Percentiles rank a stretch among this genome's conserved stretches.
These are phyloP conservation scores for Merodon equestris DNA, from an alignment of 2,888 invertebrate species.

Conservation along the genomic window DNA sequence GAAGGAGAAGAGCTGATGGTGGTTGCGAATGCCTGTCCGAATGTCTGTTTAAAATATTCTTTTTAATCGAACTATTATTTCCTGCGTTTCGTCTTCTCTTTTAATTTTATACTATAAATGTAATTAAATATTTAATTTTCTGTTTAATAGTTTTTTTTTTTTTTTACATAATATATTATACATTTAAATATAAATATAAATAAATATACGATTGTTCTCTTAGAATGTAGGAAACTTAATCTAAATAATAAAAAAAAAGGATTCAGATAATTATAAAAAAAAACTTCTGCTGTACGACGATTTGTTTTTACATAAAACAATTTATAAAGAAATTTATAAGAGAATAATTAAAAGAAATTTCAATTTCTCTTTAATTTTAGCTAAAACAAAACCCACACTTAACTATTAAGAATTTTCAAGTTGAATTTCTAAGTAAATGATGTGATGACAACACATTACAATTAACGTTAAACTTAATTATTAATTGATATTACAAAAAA, in stretches of 20 bases:
- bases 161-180: constrained; percentile 28
- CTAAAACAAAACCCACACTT: constrained; percentile 7
- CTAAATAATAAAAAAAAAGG: constrained; percentile 8
- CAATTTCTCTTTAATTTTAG: constrained; percentile 37
- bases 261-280: constrained; percentile 14
- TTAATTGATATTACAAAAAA: not conserved
- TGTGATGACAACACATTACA: constrained; percentile 34
- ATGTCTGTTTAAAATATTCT: constrained; percentile 35
- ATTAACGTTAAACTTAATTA: constrained; percentile 44
- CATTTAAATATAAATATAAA: constrained; percentile 4
- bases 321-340: not conserved
- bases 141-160: constrained; percentile 38
- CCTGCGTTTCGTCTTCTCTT: constrained; percentile 18
- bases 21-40: constrained; percentile 57
- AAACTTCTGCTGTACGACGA: constrained; percentile 36
- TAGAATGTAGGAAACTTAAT: constrained; percentile 47
- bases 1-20: constrained; percentile 59
- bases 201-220: constrained; percentile 54
- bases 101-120: constrained; percentile 3
- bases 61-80: constrained; percentile 16
- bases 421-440: constrained; percentile 15
- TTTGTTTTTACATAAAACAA: constrained; percentile 24
- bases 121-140: constrained; percentile 52
- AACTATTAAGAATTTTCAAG: constrained; percentile 23
- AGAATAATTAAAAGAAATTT: not conserved